phyloP scores from a whole-genome alignment of 2,113 vertebrate species.

The Mus spicilegus region DNA sequence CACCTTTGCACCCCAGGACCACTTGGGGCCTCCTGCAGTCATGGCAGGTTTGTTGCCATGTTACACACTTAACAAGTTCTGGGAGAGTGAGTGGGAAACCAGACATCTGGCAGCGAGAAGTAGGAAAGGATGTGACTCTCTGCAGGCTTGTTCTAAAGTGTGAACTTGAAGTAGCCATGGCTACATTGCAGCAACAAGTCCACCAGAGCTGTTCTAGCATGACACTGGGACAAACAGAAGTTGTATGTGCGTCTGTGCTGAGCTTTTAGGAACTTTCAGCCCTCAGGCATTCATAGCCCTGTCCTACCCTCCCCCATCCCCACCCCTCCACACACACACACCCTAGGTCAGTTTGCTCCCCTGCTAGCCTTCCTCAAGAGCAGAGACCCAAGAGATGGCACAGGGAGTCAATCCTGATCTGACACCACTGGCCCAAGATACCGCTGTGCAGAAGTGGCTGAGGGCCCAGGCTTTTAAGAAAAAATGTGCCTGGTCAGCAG shows the following conservation, averaged over 20 bases:
- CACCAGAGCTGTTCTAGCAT: not conserved
- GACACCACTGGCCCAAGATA: not conserved
- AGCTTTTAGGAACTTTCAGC: not conserved
- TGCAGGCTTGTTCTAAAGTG: not conserved
- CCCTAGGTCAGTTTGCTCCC: not conserved
- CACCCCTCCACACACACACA: no score
- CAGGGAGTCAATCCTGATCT: not conserved
- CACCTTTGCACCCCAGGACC: not conserved
- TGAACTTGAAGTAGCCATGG: not conserved
- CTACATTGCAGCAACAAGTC: not conserved
- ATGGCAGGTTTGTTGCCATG: no score
- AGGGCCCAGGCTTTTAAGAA: not conserved
- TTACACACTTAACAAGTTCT: not conserved
- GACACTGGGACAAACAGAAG: not conserved
- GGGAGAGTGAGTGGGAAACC: not conserved
- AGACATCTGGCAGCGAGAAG: not conserved
- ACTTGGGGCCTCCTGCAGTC: not conserved
- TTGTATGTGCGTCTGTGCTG: not conserved
- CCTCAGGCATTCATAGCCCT: not conserved
- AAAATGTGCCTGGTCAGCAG: slow-evolving; percentile 75
- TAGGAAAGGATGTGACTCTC: not conserved
- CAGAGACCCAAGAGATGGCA: not conserved
- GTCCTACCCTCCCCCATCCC: not conserved
- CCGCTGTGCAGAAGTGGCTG: slow-evolving; percentile 28
- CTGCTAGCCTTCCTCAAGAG: not conserved